Conservation (phyloP, 2,888 invertebrate species). For the Pammene aurita region DNA sequence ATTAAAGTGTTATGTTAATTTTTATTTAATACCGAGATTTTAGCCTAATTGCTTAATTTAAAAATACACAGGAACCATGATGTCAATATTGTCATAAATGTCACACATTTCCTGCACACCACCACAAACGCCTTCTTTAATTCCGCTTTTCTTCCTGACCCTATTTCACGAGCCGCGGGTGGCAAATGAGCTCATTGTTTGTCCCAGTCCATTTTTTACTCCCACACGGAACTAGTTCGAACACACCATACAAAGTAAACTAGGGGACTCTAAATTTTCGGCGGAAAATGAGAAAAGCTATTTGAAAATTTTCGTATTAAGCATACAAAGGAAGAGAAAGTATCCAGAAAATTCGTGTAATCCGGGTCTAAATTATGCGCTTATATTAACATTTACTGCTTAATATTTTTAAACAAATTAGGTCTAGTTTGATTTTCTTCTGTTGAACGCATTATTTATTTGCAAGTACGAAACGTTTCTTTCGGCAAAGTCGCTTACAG, state of each 20-base stretch:
- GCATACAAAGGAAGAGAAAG: slow-evolving; percentile 20
- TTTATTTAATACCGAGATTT: no score
- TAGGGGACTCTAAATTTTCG: slow-evolving; percentile 29
- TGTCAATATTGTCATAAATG: not conserved
- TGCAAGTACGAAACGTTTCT: not conserved
- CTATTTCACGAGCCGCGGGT: slow-evolving; percentile 51
- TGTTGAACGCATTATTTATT: not conserved
- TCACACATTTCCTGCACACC: not conserved
- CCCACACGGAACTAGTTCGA: slow-evolving; percentile 33
- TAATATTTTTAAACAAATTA: not conserved
- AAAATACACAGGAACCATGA: no score
- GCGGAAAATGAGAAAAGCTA: slow-evolving; percentile 36
- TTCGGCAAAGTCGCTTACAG: not conserved
- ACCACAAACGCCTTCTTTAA: slow-evolving; percentile 42
- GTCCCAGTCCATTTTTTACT: slow-evolving; percentile 52
- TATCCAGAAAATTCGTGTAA: not conserved
- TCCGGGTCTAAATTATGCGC: not conserved
- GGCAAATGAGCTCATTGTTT: slow-evolving; percentile 66
- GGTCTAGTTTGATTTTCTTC: not conserved
- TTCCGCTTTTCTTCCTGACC: slow-evolving; percentile 51
- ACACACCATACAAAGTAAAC: slow-evolving; percentile 37
- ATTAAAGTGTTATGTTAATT: no score
- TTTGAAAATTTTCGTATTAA: slow-evolving; percentile 26
- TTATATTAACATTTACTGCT: not conserved
- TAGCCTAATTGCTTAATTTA: no score